Evolutionary conservation across 1,140 invertebrate genomes (phyloP).

Genomic region (Eufriesea mexicana): DNA sequence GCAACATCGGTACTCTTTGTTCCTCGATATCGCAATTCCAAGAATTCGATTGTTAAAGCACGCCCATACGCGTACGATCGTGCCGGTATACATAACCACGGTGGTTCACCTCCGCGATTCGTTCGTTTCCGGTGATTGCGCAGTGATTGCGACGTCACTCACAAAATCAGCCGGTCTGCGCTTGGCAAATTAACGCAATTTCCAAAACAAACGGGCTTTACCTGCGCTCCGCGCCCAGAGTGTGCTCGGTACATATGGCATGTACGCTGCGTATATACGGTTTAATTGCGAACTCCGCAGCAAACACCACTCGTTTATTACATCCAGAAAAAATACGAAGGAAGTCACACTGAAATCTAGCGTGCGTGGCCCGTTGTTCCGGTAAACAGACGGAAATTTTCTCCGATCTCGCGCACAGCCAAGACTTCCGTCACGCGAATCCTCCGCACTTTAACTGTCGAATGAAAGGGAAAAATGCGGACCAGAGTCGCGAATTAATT

Average conservation of each 20-base stretch:
- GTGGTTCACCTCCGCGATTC: constrained; percentile 62
- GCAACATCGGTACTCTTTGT: background rate
- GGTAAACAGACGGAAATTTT: background rate
- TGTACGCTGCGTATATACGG: constrained; percentile 52
- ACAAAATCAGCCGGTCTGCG: constrained; percentile 75
- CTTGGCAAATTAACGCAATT: constrained; percentile 79
- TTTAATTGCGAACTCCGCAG: constrained; percentile 74
- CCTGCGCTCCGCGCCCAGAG: constrained; percentile 54
- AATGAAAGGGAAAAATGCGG: background rate
- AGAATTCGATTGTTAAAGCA: constrained; percentile 58
- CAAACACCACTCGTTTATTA: constrained; percentile 72
- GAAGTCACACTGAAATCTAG: constrained; percentile 31
- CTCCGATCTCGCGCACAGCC: background rate
- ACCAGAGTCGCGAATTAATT: background rate
- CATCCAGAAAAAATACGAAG: constrained; percentile 52
- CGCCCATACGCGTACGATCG: constrained; percentile 21
- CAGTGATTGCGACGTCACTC: constrained; percentile 79
- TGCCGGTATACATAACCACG: constrained; percentile 39
- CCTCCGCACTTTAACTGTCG: background rate
- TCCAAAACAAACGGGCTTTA: constrained; percentile 77
- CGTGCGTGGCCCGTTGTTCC: constrained; percentile 6
- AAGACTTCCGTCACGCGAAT: background rate
- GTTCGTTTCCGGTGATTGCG: constrained; percentile 74
- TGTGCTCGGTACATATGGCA: constrained; percentile 42
- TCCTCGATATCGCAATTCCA: constrained; percentile 14